Percentiles rank a stretch among this genome's conserved stretches.
phyloP scores from a whole-genome alignment of 2,888 invertebrate genomes.

The Rotaria magnacalcarata region DNA sequence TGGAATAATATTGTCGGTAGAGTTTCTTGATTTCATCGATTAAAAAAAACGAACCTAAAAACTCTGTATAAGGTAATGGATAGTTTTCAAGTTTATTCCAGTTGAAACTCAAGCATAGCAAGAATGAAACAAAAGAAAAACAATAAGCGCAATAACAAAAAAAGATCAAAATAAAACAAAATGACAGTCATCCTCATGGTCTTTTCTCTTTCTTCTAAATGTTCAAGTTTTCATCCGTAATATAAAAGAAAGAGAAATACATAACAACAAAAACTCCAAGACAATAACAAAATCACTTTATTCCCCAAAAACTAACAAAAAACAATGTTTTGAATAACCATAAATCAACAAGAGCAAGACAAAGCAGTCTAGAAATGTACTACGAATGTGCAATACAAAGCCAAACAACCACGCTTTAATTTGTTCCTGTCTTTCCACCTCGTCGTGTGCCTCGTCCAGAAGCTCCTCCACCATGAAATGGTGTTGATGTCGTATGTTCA shows the following conservation, averaged over 20 bases:
- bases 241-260: background rate
- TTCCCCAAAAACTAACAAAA: background rate
- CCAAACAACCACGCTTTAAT: background rate
- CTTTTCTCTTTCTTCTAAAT: background rate
- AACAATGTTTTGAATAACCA: background rate
- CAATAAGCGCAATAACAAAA: background rate
- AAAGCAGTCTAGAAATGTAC: background rate
- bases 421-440: background rate
- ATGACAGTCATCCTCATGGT: background rate
- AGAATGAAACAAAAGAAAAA: background rate
- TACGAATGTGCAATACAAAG: background rate
- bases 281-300: background rate
- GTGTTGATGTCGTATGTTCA: background rate
- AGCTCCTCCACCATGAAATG: background rate
- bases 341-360: background rate
- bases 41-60: no score
- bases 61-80: no score
- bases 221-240: background rate
- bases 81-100: background rate
- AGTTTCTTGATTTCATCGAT: no score
- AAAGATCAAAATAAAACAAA: background rate
- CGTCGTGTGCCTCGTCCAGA: background rate
- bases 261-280: background rate
- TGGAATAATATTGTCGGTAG: no score
- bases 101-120: background rate